Base-by-base conservation (phyloP, 2,113 vertebrate genomes). In the Pimephales promelas region DNA sequence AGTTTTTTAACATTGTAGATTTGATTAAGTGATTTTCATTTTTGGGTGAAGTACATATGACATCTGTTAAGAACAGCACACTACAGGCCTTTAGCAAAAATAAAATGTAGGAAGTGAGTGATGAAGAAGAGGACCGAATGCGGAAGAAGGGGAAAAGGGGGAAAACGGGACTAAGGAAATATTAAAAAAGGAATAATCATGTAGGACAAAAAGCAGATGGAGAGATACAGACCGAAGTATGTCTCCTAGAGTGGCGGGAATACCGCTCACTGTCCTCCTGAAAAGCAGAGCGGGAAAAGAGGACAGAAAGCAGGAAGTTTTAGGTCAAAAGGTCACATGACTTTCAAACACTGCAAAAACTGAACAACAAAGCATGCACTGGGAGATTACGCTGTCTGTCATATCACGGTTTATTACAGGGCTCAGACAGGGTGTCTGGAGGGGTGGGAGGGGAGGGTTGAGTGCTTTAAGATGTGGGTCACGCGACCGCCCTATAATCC, bases 261-360 rank as follows among this genome's bases (percentile, higher is more conserved):
- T 95, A 97, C 47, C 94, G 95, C 90, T 97, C 97, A 86, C 95
- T 98, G 92, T 99, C 97, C 93, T 98, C 97, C 97, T 98, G 93
- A 81, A 89, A 78, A 91, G 88, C 45, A 68, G 77, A 88, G 85
- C 88, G 82, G 86, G 75, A 89, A 74, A 88, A 85, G 54, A 89
- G 85, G 87, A 89, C 87, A 88, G 68, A 77, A 84, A 73, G 36
- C 68, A 89, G 49, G 73, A 90, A 72, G 64, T 45, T 61, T 74
- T 13, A 81, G 71, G 79, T 86, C 68, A 87, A 47, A n/a, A 73
- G 4, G 84, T 26, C 47, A 79, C 71, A 66, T 56, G 34, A 8
- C 20, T 24, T 78, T 20, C 52, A 76, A 57, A 83, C 28, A 71
- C 49, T 4, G 31, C 20, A 45, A 49, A 61, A 54, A 36, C 28